Evolutionary conservation across 2,888 invertebrate genomes (phyloP).

Genomic region (Andrena hattorfiana): DNA sequence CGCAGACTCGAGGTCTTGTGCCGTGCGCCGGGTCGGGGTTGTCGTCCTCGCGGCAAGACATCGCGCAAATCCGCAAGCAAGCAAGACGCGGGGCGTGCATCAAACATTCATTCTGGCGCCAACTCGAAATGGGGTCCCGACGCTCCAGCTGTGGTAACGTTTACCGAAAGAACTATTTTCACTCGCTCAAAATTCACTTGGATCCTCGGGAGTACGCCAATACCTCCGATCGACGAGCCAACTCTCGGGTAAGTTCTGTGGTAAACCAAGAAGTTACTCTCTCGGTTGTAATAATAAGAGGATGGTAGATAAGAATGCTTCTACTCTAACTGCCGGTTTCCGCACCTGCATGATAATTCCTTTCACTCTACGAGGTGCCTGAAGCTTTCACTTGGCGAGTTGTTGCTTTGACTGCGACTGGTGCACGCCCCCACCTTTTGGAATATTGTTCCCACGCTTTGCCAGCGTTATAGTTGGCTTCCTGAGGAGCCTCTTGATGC

Average conservation of each 20-base stretch:
- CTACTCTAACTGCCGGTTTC: too few species aligned
- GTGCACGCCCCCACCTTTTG: too few species aligned
- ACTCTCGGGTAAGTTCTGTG: neutral
- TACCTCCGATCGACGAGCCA: slow-evolving; percentile 5
- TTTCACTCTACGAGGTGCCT: too few species aligned
- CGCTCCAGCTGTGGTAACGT: slow-evolving; percentile 47
- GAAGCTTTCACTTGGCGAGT: too few species aligned
- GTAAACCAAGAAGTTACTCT: neutral
- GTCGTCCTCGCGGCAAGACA: slow-evolving; percentile 46
- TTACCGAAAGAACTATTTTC: slow-evolving; percentile 69
- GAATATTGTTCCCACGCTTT: too few species aligned
- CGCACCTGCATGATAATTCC: too few species aligned
- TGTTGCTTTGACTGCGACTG: too few species aligned
- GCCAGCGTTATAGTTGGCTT: too few species aligned
- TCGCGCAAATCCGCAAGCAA: slow-evolving; percentile 47
- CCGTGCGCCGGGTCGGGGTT: slow-evolving; percentile 18
- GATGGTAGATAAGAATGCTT: too few species aligned
- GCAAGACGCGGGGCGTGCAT: slow-evolving; percentile 56
- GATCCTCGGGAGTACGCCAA: slow-evolving; percentile 41
- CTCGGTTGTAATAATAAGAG: neutral
- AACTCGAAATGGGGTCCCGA: slow-evolving; percentile 59
- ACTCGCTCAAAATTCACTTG: slow-evolving; percentile 48
- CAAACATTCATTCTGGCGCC: slow-evolving; percentile 74
- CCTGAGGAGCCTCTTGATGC: too few species aligned
- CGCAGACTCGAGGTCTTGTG: slow-evolving; percentile 21